A percentile compares a stretch with the other conserved stretches of the same genome.
These are phyloP conservation scores for Corapipo altera DNA, from an alignment of 2,113 vertebrate genomes.

Conservation along the genomic window DNA sequence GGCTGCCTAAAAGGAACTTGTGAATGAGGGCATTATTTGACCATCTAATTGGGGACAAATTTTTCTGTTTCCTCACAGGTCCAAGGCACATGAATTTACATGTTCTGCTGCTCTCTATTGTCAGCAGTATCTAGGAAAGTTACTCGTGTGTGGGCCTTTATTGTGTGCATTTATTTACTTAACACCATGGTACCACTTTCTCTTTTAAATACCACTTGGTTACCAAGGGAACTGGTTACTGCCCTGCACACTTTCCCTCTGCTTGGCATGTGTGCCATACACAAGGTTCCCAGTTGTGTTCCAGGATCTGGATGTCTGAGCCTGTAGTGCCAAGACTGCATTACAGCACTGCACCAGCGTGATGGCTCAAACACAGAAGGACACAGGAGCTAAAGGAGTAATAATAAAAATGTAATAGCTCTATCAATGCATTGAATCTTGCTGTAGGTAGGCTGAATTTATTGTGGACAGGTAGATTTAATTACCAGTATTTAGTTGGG, in stretches of 20 bases:
- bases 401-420: not conserved
- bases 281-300: not conserved
- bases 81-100: not conserved
- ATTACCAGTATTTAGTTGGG: not conserved
- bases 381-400: not conserved
- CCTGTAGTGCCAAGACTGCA: not conserved
- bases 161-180: not conserved
- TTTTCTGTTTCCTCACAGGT: not conserved
- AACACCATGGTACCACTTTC: not conserved
- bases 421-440: not conserved
- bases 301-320: not conserved
- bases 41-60: not conserved
- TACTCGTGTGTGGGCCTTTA: not conserved
- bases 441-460: not conserved
- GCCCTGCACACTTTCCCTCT: not conserved
- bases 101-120: not conserved
- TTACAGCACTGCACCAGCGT: not conserved
- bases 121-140: not conserved
- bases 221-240: conserved; percentile 27
- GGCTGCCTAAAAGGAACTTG: not conserved
- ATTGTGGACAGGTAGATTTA: not conserved
- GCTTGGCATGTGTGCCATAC: not conserved
- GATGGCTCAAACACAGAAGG: not conserved
- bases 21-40: not conserved
- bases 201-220: not conserved